Evolutionary conservation across 2,113 vertebrate genomes (phyloP).

Genomic region (Ancistrus triradiatus): DNA sequence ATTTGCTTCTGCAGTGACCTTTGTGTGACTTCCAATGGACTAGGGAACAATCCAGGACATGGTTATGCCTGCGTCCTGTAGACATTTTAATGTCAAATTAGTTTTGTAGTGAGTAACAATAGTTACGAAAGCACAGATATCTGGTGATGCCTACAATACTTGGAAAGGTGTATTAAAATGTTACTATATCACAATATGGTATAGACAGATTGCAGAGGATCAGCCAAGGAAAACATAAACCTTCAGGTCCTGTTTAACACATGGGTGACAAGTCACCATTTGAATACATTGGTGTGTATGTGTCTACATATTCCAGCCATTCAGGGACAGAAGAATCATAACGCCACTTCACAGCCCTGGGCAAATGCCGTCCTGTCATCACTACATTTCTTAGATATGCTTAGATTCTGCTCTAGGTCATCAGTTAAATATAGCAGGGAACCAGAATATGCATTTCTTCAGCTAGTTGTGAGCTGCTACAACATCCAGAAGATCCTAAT

Average conservation of each 20-base stretch:
- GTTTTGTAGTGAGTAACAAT: too few species aligned
- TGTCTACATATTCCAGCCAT: slow-evolving; percentile 49
- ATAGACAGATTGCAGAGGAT: not conserved
- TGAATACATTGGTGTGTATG: slow-evolving; percentile 12
- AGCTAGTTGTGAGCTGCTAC: slow-evolving; percentile 52
- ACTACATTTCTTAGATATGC: slow-evolving; percentile 65
- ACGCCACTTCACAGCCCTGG: slow-evolving; percentile 71
- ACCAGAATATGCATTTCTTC: slow-evolving; percentile 58
- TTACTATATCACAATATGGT: too few species aligned
- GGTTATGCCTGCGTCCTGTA: too few species aligned
- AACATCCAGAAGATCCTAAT: slow-evolving; percentile 40
- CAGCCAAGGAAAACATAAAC: not conserved
- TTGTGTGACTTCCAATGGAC: too few species aligned
- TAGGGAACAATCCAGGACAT: too few species aligned
- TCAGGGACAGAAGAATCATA: slow-evolving; percentile 61
- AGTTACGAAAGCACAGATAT: too few species aligned
- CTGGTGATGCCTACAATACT: not conserved
- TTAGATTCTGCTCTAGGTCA: slow-evolving; percentile 63
- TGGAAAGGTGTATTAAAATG: not conserved
- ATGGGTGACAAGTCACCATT: slow-evolving; percentile 19
- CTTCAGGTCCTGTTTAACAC: not conserved
- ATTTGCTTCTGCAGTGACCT: too few species aligned
- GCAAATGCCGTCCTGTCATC: slow-evolving; percentile 69
- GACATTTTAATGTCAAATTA: too few species aligned
- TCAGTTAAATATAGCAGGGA: slow-evolving; percentile 69